Base-by-base conservation (phyloP, 2,113 vertebrate genomes). In the Protobothrops flavoviridis region DNA sequence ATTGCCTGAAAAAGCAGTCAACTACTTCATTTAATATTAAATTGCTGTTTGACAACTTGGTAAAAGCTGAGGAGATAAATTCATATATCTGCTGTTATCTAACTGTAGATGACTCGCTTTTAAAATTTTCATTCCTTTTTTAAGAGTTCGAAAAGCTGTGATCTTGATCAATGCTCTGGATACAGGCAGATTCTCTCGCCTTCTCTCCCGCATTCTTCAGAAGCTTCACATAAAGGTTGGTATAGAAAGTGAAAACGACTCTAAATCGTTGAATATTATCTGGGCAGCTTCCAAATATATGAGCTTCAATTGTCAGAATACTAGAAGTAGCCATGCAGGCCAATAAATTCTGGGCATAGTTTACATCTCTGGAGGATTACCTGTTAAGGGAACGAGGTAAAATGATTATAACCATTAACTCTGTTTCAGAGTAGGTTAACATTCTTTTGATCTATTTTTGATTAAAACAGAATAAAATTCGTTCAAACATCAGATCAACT, bases 211-310 rank as follows among this genome's bases (percentile, higher is more conserved):
- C 43, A 99, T 99, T 91, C 98, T 99, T 91, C 99, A 99, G 94
- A 99, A 98, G 96, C 98, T 99, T 95, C 99, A 99, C 95, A 95
- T 99, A 69, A 99, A 99, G 99, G 99, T 99, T 96, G 87, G 96
- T 96, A 89, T 59, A 74, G n/a, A 50, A 56, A 24, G 52, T 50
- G 17, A 29, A 64, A 52, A 74, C 4, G 0, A 21, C 87, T 17
- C 33, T 3, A 39, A 56, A 20, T 1, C 3, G 0, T 56, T 61
- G 43, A 87, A 12, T 87, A 33, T 29, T 21, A 52, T 87, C 33
- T 81, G 17, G 74, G 74, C 33, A 43, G 17, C 33, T 43, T 81
- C 20, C 33, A 43, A 81, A 81, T 81, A 81, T 43, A 21, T 81
- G 74, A 43, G 3, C 33, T 21, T 81, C 74, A 81, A 0, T 81